Percentiles rank a stretch among this genome's conserved stretches.
Conservation (phyloP, 1,140 invertebrate species). For the Nasonia vitripennis region DNA sequence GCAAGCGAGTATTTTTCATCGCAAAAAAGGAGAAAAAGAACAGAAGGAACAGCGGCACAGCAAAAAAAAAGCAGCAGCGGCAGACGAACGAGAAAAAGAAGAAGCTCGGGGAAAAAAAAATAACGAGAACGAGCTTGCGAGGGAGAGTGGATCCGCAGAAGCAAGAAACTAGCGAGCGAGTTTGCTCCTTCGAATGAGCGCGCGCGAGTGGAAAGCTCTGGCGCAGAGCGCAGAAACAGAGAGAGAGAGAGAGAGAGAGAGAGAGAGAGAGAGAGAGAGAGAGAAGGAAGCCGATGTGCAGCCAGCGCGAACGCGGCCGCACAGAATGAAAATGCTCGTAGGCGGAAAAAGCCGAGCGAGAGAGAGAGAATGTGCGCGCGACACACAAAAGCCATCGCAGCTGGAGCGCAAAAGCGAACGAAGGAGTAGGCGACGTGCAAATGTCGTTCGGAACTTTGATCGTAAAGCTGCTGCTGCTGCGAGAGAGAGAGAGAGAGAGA, state of each 20-base stretch:
- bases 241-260: too few relatives aligned
- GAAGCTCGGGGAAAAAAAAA: background rate
- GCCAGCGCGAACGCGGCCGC: constrained; percentile 39
- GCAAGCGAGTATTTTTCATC: background rate
- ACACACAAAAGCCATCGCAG: constrained; percentile 45
- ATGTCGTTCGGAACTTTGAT: constrained; percentile 71
- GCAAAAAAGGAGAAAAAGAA: background rate
- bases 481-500: constrained; percentile 39
- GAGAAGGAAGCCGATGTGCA: constrained; percentile 27
- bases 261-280: background rate
- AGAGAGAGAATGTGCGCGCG: background rate
- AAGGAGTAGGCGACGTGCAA: constrained; percentile 67
- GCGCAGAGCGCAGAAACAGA: background rate
- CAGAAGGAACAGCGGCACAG: background rate
- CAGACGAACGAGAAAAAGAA: background rate
- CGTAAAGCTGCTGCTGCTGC: constrained; percentile 65
- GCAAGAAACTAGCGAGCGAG: constrained; percentile 33
- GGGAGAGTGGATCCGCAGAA: background rate
- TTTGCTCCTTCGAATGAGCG: constrained; percentile 42
- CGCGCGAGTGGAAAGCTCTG: constrained; percentile 17
- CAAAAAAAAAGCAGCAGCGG: background rate
- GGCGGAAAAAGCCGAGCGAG: constrained; percentile 46
- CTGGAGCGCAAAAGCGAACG: constrained; percentile 51
- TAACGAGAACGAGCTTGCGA: background rate
- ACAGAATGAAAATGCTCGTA: constrained; percentile 47